Evolutionary conservation across 2,113 vertebrate genomes (phyloP), one percentile per base, ranked within the genome.

Genomic region (Rhegmatorhina hoffmannsi): DNA sequence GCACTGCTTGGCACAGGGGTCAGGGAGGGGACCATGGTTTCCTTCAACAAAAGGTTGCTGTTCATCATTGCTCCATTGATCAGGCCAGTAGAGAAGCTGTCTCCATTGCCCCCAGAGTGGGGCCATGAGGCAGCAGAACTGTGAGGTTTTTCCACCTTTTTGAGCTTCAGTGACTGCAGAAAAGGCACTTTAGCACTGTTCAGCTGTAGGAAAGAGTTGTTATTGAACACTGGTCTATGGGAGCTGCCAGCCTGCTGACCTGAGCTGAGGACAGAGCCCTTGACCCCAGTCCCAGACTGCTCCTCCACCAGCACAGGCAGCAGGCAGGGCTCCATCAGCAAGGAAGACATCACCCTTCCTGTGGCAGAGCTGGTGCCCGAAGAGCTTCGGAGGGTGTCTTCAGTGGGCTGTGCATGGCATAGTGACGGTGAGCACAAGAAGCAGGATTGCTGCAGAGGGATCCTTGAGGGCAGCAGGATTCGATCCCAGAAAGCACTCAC

Each of bases 111-210:
- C 53, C 81, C 64, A 0, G 84, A 89, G 84, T 50, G 85, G 52
- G 83, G 94, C 94, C 84, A 95, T 3, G 75, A 92, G 80, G 76
- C 13, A 10, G 77, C n/a, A 7, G 84, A 94, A 53, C 73, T 84
- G 21, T 14, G 36, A 19, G 84, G n/a, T 38, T 68, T 97, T 53
- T 92, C 89, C 63, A 95, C 49, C 73, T 96, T 98, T 75, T 95
- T 97, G 77, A 92, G 72, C 68, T 97, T 98, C 17, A 53, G 76
- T 52, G 96, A 86, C 77, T 96, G 96, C 36, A 87, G 91, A n/a
- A 96, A 98, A 98, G 98, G 98, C 98, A 99, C 98, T 98, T 98
- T 97, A 87, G 97, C 90, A 89, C 97, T 95, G 72, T 85, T 95
- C 85, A 97, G 96, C 91, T 31, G 23, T 80, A 97, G 80, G 46